Conservation (phyloP, 30 jellyfish, hydroid and myxozoan genomes). For the Euphysa ruthae region DNA sequence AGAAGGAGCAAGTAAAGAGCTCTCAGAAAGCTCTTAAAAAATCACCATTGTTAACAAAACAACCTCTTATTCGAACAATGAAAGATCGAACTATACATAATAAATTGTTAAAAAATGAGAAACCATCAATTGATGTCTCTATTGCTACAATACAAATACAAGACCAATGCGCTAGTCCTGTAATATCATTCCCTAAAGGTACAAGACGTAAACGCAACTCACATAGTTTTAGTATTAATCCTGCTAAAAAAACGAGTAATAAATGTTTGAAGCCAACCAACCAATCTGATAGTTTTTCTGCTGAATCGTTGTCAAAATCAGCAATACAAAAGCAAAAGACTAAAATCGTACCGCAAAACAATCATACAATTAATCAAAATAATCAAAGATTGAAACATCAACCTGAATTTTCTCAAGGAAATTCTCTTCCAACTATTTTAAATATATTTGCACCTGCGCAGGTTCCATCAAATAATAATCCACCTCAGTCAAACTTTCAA, state of each 20-base stretch:
- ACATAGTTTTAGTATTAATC: too few species aligned
- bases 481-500: conserved; percentile 28
- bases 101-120: conserved; percentile 23
- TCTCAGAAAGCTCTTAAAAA: too few species aligned
- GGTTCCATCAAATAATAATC: conserved; percentile 49
- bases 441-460: conserved; percentile 93
- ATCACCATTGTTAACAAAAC: too few species aligned
- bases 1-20: too few species aligned
- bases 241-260: too few species aligned
- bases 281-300: conserved; percentile 16
- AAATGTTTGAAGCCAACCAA: too few species aligned
- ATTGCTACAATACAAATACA: not conserved
- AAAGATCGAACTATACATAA: conserved; percentile 26
- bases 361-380: not conserved
- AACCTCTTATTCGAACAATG: conserved; percentile 25
- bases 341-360: not conserved
- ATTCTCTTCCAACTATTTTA: conserved; percentile 65
- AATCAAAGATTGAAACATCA: conserved; percentile 17
- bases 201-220: conserved; percentile 16
- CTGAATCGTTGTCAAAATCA: conserved; percentile 23
- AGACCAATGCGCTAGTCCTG: conserved; percentile 37
- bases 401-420: conserved; percentile 2
- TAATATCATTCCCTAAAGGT: conserved; percentile 15
- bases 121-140: not conserved
- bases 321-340: not conserved